Base-by-base conservation (phyloP, 1,140 invertebrate species). In the Temnothorax curvispinosus region DNA sequence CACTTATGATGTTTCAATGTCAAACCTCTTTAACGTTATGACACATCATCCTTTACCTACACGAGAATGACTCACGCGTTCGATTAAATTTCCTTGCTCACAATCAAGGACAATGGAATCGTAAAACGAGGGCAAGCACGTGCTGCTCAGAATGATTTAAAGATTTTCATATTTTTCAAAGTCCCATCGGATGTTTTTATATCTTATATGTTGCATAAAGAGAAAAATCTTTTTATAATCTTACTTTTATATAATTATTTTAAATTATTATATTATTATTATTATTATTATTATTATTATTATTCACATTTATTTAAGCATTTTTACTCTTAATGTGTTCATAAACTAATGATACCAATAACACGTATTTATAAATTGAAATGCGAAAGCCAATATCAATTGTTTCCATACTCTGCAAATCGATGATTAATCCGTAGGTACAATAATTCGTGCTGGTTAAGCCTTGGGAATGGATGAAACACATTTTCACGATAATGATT, bases 401-500 rank as follows among this genome's bases (percentile, higher is more conserved):
- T 71, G 78, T 81, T 47, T 71, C 15, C 8, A 56, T 52, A 32
- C 32, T 54, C 35, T 32, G 64, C 9, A 35, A 81, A 47, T 71
- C 15, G 65, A 81, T 81, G 50, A 81, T 58, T 81, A 81, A 81
- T 80, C 32, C n/a, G 35, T 21, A 8, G 6, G 1, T 44, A 56
- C 6, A 47, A 81, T 81, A 71, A 81, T 81, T 71, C 9, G 18
- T 32, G 27, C 18, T 15, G 35, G 58, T 77, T 77, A 64, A 81
- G 47, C 65, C 38, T 71, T 38, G 52, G 52, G 15, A 56, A 81
- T 15, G 52, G 15, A 69, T 44, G 38, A 44, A 81, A 71, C 65
- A 81, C 64, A 81, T 71, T 81, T 81, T 71, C 64, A 38, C 21
- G 65, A 81, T 81, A 81, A 81, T 81, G 38, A 81, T 81, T 71